Base-by-base conservation (phyloP, 2,888 invertebrate genomes). In the Calephelis perditalis region DNA sequence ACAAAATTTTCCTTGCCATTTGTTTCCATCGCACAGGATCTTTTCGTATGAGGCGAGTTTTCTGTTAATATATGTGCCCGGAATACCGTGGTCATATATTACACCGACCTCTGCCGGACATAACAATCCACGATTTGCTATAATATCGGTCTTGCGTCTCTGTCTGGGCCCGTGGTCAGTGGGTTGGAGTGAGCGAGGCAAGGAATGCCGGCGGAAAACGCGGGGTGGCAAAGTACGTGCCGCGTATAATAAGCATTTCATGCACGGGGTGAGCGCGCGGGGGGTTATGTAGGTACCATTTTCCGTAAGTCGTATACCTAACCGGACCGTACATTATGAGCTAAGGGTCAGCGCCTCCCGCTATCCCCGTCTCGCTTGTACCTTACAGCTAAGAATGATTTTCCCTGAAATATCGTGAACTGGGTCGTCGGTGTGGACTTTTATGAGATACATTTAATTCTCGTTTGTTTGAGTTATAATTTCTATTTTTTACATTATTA, bases 241-340 rank as follows among this genome's bases (percentile, higher is more conserved):
- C 91, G 86, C 87, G 91, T 90, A 91, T 91, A 91, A 91, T 91
- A 91, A 91, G 91, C 91, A 92, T 90, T 91, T 92, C 92, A 92
- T 92, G 92, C 92, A 90, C 82, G 87, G 88, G 91, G 84, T 71
- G 79, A 76, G 77, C 76, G 77, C 78, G 85, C 84, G 83, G 84
- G 84, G 80, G 80, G 82, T 78, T 82, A 82, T 83, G 84, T 85
- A 84, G 81, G 82, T 86, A 88, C 88, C 86, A 86, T 84, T 86
- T 84, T 82, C 86, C 85, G 89, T 88, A 88, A 90, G 89, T 87
- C 87, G 88, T 86, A 85, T 88, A 90, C 90, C 87, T 90, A 91
- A 91, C 88, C 88, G 91, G 91, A 91, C 90, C 86, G 88, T 89
- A 91, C 90, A 91, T 91, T 91, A 91, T 84, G 91, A 86, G 85